Base-by-base conservation (phyloP, 1,140 invertebrate genomes). In the Megathymus violae region DNA sequence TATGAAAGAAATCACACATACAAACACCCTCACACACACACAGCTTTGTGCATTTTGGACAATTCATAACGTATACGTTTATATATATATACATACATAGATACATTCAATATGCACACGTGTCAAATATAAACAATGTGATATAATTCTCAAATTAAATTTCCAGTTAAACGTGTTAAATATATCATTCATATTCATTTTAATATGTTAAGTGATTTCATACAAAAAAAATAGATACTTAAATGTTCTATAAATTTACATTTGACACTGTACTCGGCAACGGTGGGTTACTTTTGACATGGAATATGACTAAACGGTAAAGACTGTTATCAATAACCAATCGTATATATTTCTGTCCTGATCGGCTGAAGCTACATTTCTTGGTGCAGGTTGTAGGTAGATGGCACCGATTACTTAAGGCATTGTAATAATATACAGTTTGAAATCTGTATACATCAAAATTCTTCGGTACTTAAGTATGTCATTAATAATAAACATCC, bases 1-100 rank as follows among this genome's bases (percentile, higher is more conserved):
- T 71, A 71, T 59, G 69, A 64, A 64, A 71, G 51, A 56, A 67
- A 68, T 15, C n/a, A n/a, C n/a, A n/a, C n/a, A n/a, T n/a, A n/a
- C n/a, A n/a, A n/a, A n/a, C n/a, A n/a, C n/a, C n/a, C n/a, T n/a
- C n/a, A n/a, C n/a, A n/a, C 40, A 62, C 25, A 38, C 50, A 52
- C 36, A 62, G 60, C 48, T 66, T 73, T 73, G 70, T 73, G 70
- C 70, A 64, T 22, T 36, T 63, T 50, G 16, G 54, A 62, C 52
- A 58, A 51, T 64, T 52, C 43, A 46, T 71, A 51, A 65, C 34
- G 19, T 65, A 1, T 64, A 51, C 62, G 62, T 40, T 22, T 3
- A 22, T 22, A 31, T n/a, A n/a, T n/a, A n/a, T n/a, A n/a, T n/a
- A n/a, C n/a, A n/a, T n/a, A n/a, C n/a, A n/a, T n/a, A n/a, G n/a